Evolutionary conservation across 2,113 vertebrate species (phyloP).

Genomic region (Nesoenas mayeri): DNA sequence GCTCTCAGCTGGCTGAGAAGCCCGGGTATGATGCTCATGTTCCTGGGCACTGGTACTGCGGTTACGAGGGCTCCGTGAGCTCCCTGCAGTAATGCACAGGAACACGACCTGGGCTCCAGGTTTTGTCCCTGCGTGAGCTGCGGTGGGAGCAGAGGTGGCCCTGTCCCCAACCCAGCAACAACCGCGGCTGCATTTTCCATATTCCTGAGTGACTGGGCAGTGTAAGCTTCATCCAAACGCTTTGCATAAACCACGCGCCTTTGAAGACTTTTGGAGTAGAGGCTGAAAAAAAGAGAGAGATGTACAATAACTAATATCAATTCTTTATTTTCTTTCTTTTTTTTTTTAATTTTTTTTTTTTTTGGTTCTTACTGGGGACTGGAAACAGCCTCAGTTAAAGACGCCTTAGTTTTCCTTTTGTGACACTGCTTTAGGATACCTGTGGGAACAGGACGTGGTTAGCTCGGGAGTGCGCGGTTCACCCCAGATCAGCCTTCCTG

Average conservation of each 20-base stretch:
- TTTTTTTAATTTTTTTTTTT: background rate
- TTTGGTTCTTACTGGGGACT: background rate
- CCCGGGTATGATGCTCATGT: accelerated
- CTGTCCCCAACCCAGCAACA: background rate
- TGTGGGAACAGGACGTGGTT: background rate
- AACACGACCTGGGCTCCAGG: background rate
- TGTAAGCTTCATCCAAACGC: background rate
- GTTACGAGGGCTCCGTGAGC: accelerated
- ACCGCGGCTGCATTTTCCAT: accelerated
- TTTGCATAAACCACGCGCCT: accelerated
- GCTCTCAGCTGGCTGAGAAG: background rate
- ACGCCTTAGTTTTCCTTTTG: background rate
- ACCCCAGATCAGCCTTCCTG: background rate
- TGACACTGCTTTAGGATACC: background rate
- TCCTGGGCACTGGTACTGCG: accelerated
- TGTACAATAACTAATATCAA: slow-evolving; percentile 12
- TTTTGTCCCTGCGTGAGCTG: background rate
- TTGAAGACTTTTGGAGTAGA: background rate
- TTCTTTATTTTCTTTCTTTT: slow-evolving; percentile 50
- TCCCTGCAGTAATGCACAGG: background rate
- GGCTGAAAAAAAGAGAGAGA: background rate
- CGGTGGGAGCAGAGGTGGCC: background rate
- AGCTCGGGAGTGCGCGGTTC: background rate
- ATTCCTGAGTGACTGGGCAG: background rate
- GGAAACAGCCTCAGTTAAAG: background rate